Base-by-base conservation (phyloP, 2,797 vertebrate species). In the Todus mexicanus region DNA sequence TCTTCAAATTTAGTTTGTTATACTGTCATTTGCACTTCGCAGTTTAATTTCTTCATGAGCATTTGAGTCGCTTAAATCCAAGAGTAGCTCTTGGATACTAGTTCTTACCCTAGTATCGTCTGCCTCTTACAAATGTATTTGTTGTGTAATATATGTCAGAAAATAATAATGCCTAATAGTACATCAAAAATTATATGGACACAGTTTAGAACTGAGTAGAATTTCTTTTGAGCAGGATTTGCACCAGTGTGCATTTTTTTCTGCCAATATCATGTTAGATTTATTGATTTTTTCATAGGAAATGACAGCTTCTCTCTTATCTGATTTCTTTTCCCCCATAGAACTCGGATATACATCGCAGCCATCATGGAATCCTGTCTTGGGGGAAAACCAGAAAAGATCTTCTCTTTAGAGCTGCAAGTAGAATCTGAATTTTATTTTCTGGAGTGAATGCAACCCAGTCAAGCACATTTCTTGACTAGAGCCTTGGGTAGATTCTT, bases 401-500 rank as follows among this genome's bases (percentile, higher is more conserved):
- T 37, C 11, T 66, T 84, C 18, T 54, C 23, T 70, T 92, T 11
- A 81, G 26, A 73, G 13, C 17, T 68, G 53, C 42, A 82, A 90
- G 57, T 4, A 90, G 33, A 79, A 90, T 15, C 72, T 69, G 3
- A 37, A 8, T 77, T 83, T 92, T 83, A 53, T 87, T 85, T 87
- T 85, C 75, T 5, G 87, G 33, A 89, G 26, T 35, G 26, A 87
- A 83, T 17, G 35, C 23, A 85, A 80, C 15, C 12, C 81, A 85
- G 69, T 85, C 63, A 94, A 83, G 75, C 59, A 85, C 53, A n/a
- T 90, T 93, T 86, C 72, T 85, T 20, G 61, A 83, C 51, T 70
- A 85, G 18, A 92, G 70, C 84, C 84, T 80, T 66, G 37, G 69
- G 56, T 87, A 59, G 54, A 78, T 84, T 83, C 90, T 92, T 91